phyloP scores from a whole-genome alignment of 2,888 invertebrate species.

The Tipula lateralis region DNA sequence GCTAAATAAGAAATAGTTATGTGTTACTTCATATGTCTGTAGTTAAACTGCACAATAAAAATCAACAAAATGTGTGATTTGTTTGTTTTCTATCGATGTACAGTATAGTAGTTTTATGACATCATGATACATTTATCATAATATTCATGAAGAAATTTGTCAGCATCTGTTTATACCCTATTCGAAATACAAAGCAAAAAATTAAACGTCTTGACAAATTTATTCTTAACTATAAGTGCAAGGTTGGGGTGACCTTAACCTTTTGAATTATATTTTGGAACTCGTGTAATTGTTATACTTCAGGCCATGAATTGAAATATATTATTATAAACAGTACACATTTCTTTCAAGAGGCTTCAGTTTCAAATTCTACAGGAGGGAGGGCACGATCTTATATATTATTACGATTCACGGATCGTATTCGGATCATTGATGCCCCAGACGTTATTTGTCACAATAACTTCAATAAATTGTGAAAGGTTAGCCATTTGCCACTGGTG shows the following conservation, averaged over 20 bases:
- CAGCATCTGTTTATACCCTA: neutral
- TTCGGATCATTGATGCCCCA: no score
- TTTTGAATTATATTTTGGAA: no score
- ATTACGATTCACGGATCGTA: no score
- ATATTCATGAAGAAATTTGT: neutral
- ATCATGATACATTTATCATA: neutral
- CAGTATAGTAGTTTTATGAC: neutral
- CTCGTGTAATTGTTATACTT: no score
- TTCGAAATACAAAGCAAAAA: neutral
- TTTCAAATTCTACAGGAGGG: no score
- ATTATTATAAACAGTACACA: no score
- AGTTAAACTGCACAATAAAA: neutral
- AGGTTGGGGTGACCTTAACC: neutral
- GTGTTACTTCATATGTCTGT: neutral
- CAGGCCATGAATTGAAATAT: no score
- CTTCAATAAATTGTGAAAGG: no score
- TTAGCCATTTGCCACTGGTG: no score
- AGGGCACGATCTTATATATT: no score
- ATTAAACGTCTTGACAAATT: neutral
- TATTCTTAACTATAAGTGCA: neutral
- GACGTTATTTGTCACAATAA: no score
- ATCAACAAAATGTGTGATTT: neutral
- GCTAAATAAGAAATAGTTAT: neutral
- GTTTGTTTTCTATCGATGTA: neutral
- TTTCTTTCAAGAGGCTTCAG: no score